phyloP scores from a whole-genome alignment of 2,797 vertebrate species.

The Melanotaenia pygmaea region DNA sequence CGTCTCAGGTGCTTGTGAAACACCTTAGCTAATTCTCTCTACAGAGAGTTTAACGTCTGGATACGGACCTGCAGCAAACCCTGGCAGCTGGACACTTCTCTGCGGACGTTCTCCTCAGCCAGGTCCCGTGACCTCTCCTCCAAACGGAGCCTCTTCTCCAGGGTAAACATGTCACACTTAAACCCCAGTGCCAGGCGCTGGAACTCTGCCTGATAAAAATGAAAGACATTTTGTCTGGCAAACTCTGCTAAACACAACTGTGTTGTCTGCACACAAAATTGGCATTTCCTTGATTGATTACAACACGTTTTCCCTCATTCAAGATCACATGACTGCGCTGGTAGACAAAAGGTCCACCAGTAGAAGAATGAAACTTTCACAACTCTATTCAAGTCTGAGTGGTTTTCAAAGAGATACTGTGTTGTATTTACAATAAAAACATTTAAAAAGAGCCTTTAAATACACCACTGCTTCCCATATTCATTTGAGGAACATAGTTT shows the following conservation, averaged over 20 bases:
- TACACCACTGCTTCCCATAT: background rate
- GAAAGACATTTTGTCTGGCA: background rate
- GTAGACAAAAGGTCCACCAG: too few species aligned
- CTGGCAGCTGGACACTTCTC: slow-evolving; percentile 91
- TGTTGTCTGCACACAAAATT: background rate
- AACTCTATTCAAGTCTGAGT: too few species aligned
- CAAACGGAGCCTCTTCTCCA: slow-evolving; percentile 94
- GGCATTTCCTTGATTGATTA: background rate
- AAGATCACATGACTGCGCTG: too few species aligned
- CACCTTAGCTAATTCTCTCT: background rate
- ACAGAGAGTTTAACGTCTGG: background rate
- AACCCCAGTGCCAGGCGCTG: slow-evolving; percentile 93
- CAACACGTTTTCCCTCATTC: too few species aligned
- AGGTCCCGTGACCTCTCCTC: slow-evolving; percentile 94
- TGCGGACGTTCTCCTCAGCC: slow-evolving; percentile 94
- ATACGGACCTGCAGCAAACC: slow-evolving; percentile 88
- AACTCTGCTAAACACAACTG: background rate
- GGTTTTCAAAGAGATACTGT: too few species aligned
- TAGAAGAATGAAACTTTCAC: too few species aligned
- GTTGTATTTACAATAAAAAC: background rate
- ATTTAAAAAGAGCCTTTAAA: background rate
- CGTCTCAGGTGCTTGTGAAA: background rate
- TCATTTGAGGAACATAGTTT: background rate
- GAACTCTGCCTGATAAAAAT: slow-evolving; percentile 88
- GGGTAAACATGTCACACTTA: slow-evolving; percentile 97